Conservation (phyloP, 1,140 invertebrate species). For the Panagrolaimus sp. region DNA sequence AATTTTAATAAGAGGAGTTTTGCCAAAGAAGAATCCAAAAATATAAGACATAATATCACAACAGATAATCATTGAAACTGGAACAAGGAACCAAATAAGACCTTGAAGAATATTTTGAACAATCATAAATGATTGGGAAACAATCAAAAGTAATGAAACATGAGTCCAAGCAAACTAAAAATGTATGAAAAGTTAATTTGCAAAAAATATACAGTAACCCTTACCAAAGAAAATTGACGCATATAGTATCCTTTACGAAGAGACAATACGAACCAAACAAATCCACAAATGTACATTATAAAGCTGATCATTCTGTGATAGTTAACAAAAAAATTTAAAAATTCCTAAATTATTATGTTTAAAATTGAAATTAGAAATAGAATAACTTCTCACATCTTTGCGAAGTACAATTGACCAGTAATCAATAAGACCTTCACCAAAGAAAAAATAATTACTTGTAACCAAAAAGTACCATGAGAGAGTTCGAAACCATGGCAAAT, state of each 20-base stretch:
- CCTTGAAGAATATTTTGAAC: conserved; percentile 98
- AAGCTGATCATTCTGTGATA: conserved; percentile 98
- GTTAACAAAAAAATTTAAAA: conserved; percentile 80
- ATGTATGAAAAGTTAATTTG: background rate
- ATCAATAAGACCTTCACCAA: conserved; percentile 92
- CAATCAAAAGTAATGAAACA: conserved; percentile 90
- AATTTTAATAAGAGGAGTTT: conserved; percentile 92
- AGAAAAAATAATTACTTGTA: conserved; percentile 98
- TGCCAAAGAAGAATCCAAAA: conserved; percentile 97
- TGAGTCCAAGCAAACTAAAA: conserved; percentile 91
- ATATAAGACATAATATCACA: conserved; percentile 99
- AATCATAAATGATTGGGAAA: conserved; percentile 93
- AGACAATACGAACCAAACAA: conserved; percentile 95
- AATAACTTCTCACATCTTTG: conserved; percentile 51
- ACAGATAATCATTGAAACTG: conserved; percentile 95
- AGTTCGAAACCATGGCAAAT: conserved; percentile 95
- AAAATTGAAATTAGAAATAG: conserved; percentile 27
- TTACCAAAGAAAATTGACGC: conserved; percentile 85
- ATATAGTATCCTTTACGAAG: conserved; percentile 95
- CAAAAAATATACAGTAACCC: conserved; percentile 34
- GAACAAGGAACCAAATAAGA: conserved; percentile 87
- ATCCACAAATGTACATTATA: conserved; percentile 86
- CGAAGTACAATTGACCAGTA: conserved; percentile 80
- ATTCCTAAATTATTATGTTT: conserved; percentile 70
- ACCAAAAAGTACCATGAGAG: conserved; percentile 98